Base-by-base conservation (phyloP, 53 echinoderm and acorn worm species). In the Temnopleurus reevesii region DNA sequence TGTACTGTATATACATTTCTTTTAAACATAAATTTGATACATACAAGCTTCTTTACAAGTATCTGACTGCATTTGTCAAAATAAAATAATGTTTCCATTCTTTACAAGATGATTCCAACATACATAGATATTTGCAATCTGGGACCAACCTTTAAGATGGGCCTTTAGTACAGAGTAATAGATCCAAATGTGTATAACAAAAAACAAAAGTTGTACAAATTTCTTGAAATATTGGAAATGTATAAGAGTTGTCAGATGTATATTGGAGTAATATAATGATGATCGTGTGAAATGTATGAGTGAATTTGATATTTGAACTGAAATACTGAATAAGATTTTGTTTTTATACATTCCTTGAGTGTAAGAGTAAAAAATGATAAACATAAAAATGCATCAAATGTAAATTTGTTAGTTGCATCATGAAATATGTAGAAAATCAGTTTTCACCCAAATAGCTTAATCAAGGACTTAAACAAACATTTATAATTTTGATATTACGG, bases 21-120 rank as follows among this genome's bases (percentile, higher is more conserved):
- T 38, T 59, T 59, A 21, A 85, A 85, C 85, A 85, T 85, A 85
- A 59, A n/a, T 84, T 85, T 59, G 36, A 34, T 85, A 85, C 85
- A 85, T 85, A 85, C 85, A 85, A 85, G 85, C 85, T 85, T 60
- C 60, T 85, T 85, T 85, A 85, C 85, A 85, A 60, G 38, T 43
- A 44, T 59, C 26, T 83, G 83, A 83, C 53, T 19, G 55, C 53
- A 55, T 56, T 31, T 12, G 56, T 55, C 55, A 53, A 83, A 83
- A 79, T 79, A 79, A 79, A 49, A 79, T 79, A 79, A 41, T 47
- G 55, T 29, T 53, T n/a, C 30, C 35, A 28, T 55, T 83, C 21
- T 55, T 33, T 83, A 55, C 35, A 55, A 53, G 35, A 35, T 56
- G 18, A 28, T 18, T 80, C 41, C 8, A 7, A 38, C 71, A 71